These are phyloP conservation scores for Drosophila rufa DNA, from an alignment of 1,140 invertebrate genomes.

Conservation along the genomic window DNA sequence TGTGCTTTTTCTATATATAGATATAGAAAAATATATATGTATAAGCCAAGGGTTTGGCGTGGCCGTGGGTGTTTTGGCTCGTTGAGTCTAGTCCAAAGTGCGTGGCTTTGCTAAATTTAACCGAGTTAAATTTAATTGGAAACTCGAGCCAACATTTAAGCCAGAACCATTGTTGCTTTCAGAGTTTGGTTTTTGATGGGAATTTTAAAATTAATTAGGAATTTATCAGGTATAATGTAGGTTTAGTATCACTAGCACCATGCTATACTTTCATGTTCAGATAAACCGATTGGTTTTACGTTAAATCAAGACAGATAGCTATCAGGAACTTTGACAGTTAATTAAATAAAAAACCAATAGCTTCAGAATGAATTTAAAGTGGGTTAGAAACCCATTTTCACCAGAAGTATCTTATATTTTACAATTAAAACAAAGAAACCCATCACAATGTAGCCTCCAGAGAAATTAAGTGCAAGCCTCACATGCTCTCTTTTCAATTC, in stretches of 20 bases:
- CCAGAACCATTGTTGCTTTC: neutral
- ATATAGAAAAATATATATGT: slow-evolving; percentile 22
- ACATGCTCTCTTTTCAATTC: neutral
- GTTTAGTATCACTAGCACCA: neutral
- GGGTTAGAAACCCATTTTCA: too few species aligned
- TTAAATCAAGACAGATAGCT: too few species aligned
- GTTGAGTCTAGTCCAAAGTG: slow-evolving; percentile 13
- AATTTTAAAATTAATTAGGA: neutral
- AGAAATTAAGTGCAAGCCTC: slow-evolving; percentile 1
- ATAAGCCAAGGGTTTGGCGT: slow-evolving; percentile 1
- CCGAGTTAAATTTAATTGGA: slow-evolving; percentile 26
- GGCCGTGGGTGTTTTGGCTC: slow-evolving; percentile 4
- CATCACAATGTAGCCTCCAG: neutral
- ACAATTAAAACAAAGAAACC: slow-evolving; percentile 1
- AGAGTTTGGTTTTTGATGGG: neutral
- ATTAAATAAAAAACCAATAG: too few species aligned
- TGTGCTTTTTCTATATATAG: slow-evolving; percentile 16
- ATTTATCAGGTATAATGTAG: neutral
- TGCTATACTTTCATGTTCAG: too few species aligned
- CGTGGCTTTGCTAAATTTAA: slow-evolving; percentile 33
- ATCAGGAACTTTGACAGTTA: too few species aligned
- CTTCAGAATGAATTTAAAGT: too few species aligned
- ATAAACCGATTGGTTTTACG: too few species aligned
- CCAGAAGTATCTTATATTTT: neutral
- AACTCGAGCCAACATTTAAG: slow-evolving; percentile 2